Conservation (phyloP, 2,797 vertebrate species). For the Eulemur albifrons region DNA sequence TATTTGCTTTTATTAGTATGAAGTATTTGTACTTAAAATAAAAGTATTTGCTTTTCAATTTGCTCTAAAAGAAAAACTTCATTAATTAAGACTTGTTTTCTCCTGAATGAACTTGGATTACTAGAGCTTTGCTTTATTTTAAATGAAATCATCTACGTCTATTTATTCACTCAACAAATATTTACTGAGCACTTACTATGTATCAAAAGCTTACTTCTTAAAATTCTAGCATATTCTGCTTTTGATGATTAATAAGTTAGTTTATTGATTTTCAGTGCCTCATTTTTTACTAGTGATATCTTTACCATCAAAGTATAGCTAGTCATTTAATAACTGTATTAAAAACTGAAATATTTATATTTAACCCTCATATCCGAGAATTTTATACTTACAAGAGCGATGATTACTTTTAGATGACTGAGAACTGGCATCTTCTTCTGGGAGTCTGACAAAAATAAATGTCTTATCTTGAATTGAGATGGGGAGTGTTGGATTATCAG, state of each 20-base stretch:
- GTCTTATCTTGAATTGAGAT: slow-evolving; percentile 84
- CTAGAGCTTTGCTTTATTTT: not conserved
- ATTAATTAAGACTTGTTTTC: not conserved
- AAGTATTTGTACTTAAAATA: not conserved
- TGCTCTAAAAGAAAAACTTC: slow-evolving; percentile 4
- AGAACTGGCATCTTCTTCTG: slow-evolving; percentile 63
- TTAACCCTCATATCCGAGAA: not conserved
- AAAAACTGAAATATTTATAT: not conserved
- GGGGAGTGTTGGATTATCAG: slow-evolving; percentile 32
- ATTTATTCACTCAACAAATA: slow-evolving; percentile 1
- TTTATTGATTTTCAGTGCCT: not conserved
- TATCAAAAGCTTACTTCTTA: not conserved
- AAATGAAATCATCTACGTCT: not conserved
- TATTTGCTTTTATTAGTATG: not conserved
- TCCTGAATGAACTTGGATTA: not conserved
- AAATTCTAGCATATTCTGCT: slow-evolving; percentile 9
- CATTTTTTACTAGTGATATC: not conserved
- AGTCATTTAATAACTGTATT: not conserved
- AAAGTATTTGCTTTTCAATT: not conserved
- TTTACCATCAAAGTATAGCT: not conserved
- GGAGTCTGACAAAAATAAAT: slow-evolving; percentile 87
- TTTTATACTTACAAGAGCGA: slow-evolving; percentile 56
- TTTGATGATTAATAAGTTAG: not conserved
- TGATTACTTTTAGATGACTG: slow-evolving; percentile 24
- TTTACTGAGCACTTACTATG: not conserved